These are phyloP conservation scores for Clunio marinus DNA, from an alignment of 2,888 invertebrate species.

Conservation along the genomic window DNA sequence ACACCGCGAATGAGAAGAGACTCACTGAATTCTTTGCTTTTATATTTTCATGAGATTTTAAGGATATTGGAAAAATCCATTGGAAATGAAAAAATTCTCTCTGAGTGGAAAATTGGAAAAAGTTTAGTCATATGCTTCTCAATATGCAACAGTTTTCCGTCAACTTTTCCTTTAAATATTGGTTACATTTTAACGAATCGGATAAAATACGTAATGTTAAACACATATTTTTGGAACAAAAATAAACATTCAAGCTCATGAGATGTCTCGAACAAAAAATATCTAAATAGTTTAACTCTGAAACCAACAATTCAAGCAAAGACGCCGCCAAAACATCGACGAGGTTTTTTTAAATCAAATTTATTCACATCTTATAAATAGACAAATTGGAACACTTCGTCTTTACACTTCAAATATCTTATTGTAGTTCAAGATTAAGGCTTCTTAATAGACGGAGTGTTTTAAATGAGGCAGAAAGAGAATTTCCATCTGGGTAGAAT, in stretches of 20 bases:
- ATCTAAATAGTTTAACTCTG: too few relatives aligned
- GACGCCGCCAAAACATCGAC: too few relatives aligned
- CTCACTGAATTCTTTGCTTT: background rate
- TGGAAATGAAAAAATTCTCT: background rate
- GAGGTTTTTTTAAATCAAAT: too few relatives aligned
- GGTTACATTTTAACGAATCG: too few relatives aligned
- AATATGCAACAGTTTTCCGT: conserved; percentile 30
- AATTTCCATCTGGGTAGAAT: too few relatives aligned
- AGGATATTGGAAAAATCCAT: background rate
- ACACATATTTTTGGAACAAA: too few relatives aligned
- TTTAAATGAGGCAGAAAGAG: too few relatives aligned
- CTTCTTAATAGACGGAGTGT: background rate
- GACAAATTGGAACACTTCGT: conserved; percentile 20
- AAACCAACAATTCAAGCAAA: too few relatives aligned
- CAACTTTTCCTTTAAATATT: too few relatives aligned
- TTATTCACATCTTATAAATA: conserved; percentile 15
- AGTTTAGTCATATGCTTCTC: background rate
- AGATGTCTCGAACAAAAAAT: too few relatives aligned
- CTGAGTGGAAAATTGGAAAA: conserved; percentile 3
- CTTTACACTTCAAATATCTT: conserved; percentile 10
- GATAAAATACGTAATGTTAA: too few relatives aligned
- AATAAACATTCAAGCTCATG: too few relatives aligned
- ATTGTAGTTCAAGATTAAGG: conserved; percentile 24
- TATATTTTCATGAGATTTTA: background rate
- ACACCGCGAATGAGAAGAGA: background rate